phyloP scores from a whole-genome alignment of 2,113 vertebrate species.

The Picathartes gymnocephalus region DNA sequence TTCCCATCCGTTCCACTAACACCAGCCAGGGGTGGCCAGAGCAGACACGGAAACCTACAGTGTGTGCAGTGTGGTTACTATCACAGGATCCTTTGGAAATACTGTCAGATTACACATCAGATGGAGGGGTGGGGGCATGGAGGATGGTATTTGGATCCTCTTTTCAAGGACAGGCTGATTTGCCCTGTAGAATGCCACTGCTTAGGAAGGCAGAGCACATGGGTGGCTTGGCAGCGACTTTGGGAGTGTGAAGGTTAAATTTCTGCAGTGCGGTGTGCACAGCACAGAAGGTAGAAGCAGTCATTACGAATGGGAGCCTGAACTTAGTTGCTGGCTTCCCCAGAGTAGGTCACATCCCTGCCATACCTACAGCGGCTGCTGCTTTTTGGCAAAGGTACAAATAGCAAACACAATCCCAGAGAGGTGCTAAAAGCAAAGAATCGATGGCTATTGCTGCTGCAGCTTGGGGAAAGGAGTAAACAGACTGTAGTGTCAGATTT shows the following conservation, averaged over 20 bases:
- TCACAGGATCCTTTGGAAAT: background rate
- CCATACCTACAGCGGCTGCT: background rate
- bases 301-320: background rate
- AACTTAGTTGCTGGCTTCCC: background rate
- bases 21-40: accelerated
- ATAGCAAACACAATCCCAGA: background rate
- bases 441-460: background rate
- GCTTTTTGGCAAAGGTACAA: background rate
- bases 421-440: constrained; percentile 50
- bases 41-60: background rate
- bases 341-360: background rate
- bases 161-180: background rate
- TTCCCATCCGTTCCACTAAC: background rate
- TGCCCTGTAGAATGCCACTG: background rate
- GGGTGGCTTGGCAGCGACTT: background rate
- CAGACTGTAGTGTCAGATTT: background rate
- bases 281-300: background rate
- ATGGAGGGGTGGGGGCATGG: accelerated
- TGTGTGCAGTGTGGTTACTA: background rate
- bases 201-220: background rate
- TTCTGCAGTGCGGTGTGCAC: background rate
- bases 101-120: background rate
- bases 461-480: constrained; percentile 10
- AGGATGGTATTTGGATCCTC: background rate
- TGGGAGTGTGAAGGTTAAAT: background rate